phyloP scores from a whole-genome alignment of 2,113 vertebrate species.

The Rhinopithecus roxellana region DNA sequence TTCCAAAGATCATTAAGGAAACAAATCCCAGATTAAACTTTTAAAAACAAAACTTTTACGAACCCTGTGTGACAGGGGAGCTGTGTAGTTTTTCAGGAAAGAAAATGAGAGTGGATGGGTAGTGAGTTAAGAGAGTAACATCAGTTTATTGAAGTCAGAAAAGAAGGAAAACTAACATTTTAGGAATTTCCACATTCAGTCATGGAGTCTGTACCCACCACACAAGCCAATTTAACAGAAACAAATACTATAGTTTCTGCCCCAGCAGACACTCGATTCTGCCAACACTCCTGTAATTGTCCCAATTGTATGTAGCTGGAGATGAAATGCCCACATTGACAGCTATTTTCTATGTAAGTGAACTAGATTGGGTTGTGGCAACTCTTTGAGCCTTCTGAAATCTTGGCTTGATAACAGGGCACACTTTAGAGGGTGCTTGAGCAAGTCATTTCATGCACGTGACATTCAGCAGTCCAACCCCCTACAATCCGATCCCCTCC shows the following conservation, averaged over 20 bases:
- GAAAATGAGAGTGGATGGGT: background rate
- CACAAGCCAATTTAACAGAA: background rate
- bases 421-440: background rate
- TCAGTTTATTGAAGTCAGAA: background rate
- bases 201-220: background rate
- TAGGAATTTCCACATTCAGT: background rate
- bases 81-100: slow-evolving; percentile 9
- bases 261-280: background rate
- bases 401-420: background rate
- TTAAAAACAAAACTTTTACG: slow-evolving; percentile 47
- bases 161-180: background rate
- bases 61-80: background rate
- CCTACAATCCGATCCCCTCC: background rate
- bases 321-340: background rate
- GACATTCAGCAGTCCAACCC: accelerated
- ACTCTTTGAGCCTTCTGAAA: background rate
- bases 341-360: background rate
- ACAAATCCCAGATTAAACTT: slow-evolving; percentile 33
- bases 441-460: background rate
- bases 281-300: background rate
- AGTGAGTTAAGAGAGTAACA: background rate
- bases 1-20: slow-evolving; percentile 35
- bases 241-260: background rate
- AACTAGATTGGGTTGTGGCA: background rate
- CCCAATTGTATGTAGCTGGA: background rate